Evolutionary conservation across 2,113 vertebrate genomes (phyloP).

Genomic region (Nibea coibor): DNA sequence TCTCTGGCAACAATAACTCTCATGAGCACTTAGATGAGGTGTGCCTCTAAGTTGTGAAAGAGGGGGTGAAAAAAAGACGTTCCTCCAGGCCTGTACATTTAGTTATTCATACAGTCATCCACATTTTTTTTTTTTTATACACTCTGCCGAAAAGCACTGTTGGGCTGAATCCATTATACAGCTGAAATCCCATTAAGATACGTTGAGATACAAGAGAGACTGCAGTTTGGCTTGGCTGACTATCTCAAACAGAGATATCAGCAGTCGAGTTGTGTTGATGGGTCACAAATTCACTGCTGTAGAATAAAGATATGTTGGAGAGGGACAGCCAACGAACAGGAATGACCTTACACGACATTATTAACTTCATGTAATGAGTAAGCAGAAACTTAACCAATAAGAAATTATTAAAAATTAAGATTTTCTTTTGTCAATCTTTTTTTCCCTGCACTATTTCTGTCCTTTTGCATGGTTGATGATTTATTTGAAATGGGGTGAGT

Average conservation of each 20-base stretch:
- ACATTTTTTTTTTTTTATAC: constrained; percentile 39
- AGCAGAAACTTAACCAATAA: not conserved
- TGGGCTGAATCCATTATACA: constrained; percentile 63
- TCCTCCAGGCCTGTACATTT: constrained; percentile 42
- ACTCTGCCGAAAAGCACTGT: constrained; percentile 52
- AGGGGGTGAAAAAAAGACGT: not conserved
- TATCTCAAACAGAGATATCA: constrained; percentile 59
- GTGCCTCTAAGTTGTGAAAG: constrained; percentile 25
- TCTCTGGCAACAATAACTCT: constrained; percentile 20
- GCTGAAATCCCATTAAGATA: constrained; percentile 74
- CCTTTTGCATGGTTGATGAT: not conserved
- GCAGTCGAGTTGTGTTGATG: constrained; percentile 57
- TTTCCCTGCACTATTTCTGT: not conserved
- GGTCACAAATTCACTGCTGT: constrained; percentile 46
- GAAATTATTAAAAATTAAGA: no score
- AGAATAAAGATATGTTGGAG: constrained; percentile 35
- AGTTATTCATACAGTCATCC: constrained; percentile 61
- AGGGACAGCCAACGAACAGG: not conserved
- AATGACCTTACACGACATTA: constrained; percentile 12
- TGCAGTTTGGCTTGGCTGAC: constrained; percentile 59
- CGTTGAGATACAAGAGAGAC: constrained; percentile 65
- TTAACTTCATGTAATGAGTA: not conserved
- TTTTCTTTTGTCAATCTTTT: not conserved
- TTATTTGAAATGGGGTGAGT: not conserved
- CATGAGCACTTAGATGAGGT: constrained; percentile 27